phyloP scores from a whole-genome alignment of 2,888 invertebrate species.

The Morpho achilles region DNA sequence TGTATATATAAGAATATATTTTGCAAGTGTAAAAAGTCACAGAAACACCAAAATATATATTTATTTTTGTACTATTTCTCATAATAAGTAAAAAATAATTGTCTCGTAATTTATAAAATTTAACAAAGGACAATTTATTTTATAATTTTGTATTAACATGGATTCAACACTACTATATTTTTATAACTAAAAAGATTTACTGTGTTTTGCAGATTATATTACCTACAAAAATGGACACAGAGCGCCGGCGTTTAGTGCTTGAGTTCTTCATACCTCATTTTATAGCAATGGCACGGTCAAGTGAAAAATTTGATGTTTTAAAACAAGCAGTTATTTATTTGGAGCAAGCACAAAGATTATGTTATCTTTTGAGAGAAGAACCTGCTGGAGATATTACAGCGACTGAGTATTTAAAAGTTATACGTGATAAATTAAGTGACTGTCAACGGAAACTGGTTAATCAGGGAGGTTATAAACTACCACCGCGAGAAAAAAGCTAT shows the following conservation, averaged over 20 bases:
- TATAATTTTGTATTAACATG: neutral
- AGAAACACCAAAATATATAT: no score
- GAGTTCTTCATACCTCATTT: slow-evolving; percentile 86
- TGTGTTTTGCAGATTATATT: slow-evolving; percentile 55
- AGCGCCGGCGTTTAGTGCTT: slow-evolving; percentile 81
- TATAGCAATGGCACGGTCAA: slow-evolving; percentile 83
- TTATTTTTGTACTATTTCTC: slow-evolving; percentile 15
- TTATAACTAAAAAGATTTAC: neutral
- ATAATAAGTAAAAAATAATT: slow-evolving; percentile 34
- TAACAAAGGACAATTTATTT: neutral
- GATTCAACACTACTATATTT: neutral
- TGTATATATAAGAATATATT: no score
- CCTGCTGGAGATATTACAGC: slow-evolving; percentile 76
- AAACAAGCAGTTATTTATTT: slow-evolving; percentile 83
- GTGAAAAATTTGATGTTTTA: slow-evolving; percentile 80
- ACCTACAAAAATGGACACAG: slow-evolving; percentile 73
- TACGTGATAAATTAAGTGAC: slow-evolving; percentile 72
- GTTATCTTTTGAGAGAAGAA: slow-evolving; percentile 80
- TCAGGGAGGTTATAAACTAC: slow-evolving; percentile 60
- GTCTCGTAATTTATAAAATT: neutral
- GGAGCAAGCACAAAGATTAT: slow-evolving; percentile 84
- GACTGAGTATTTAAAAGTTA: slow-evolving; percentile 72
- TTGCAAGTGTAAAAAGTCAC: no score
- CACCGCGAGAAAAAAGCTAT: slow-evolving; percentile 53
- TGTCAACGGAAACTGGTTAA: slow-evolving; percentile 64